Evolutionary conservation across 2,113 vertebrate genomes (phyloP).

Genomic region (Heloderma charlesbogerti): DNA sequence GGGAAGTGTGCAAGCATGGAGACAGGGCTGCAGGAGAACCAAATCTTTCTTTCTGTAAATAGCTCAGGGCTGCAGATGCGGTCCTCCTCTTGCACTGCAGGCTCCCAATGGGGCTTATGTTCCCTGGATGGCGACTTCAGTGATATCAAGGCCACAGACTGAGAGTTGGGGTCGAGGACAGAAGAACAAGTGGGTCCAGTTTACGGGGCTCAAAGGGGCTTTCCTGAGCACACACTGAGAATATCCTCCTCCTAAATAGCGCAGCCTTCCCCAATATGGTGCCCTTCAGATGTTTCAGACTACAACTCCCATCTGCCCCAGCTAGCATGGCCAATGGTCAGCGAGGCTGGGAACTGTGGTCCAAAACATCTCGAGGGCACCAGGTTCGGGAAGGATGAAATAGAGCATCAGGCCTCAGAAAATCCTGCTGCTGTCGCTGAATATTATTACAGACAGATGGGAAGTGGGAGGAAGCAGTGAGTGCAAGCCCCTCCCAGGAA

Average conservation of each 20-base stretch:
- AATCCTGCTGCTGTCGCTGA: no score
- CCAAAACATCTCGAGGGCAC: no score
- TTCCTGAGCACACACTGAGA: background rate
- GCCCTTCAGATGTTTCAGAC: no score
- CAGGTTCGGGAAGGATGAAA: no score
- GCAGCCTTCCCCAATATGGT: no score
- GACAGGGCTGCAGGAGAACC: constrained; percentile 29
- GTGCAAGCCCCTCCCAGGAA: background rate
- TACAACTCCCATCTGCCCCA: no score
- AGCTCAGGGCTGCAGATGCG: constrained; percentile 7
- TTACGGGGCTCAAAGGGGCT: background rate
- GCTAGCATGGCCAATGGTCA: no score
- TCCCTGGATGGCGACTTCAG: background rate
- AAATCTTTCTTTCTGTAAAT: constrained; percentile 19
- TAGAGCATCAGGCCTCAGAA: no score
- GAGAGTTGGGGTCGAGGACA: rapidly evolving
- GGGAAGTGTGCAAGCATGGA: constrained; percentile 41
- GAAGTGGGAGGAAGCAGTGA: background rate
- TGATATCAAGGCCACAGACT: background rate
- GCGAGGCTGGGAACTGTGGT: no score
- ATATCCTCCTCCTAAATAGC: background rate
- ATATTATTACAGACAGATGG: background rate
- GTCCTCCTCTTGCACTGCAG: background rate
- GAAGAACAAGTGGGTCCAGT: background rate
- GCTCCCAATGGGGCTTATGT: background rate